These are phyloP conservation scores for Saimiri boliviensis DNA, from an alignment of 2,113 vertebrate species.

Conservation along the genomic window DNA sequence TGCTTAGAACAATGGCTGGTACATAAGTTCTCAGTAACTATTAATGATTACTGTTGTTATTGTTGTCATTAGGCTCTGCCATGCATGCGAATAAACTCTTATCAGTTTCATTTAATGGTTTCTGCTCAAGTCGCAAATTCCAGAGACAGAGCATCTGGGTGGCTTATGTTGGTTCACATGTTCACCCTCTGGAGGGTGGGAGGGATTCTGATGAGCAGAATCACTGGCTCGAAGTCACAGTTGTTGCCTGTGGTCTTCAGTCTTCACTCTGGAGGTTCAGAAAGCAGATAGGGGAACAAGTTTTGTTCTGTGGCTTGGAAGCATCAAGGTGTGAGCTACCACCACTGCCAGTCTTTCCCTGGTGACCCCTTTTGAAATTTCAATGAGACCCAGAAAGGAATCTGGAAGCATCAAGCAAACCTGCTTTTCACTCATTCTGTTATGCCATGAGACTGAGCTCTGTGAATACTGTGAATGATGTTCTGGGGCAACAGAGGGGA, in stretches of 20 bases:
- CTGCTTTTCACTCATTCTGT: background rate
- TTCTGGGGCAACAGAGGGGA: background rate
- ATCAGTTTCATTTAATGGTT: background rate
- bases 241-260: background rate
- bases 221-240: background rate
- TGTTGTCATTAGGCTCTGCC: background rate
- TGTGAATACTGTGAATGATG: background rate
- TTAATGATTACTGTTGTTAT: background rate
- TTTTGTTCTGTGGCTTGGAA: background rate
- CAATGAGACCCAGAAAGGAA: background rate
- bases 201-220: background rate
- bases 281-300: background rate
- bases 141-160: background rate
- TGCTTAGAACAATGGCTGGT: background rate
- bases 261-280: background rate
- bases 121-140: background rate
- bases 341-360: background rate
- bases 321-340: background rate
- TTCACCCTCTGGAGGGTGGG: background rate
- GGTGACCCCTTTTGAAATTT: background rate
- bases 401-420: background rate
- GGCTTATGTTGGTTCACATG: background rate
- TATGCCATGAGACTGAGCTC: background rate
- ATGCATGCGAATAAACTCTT: background rate
- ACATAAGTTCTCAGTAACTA: background rate